Evolutionary conservation across 2,113 vertebrate species (phyloP).

Genomic region (Petroica traversi): DNA sequence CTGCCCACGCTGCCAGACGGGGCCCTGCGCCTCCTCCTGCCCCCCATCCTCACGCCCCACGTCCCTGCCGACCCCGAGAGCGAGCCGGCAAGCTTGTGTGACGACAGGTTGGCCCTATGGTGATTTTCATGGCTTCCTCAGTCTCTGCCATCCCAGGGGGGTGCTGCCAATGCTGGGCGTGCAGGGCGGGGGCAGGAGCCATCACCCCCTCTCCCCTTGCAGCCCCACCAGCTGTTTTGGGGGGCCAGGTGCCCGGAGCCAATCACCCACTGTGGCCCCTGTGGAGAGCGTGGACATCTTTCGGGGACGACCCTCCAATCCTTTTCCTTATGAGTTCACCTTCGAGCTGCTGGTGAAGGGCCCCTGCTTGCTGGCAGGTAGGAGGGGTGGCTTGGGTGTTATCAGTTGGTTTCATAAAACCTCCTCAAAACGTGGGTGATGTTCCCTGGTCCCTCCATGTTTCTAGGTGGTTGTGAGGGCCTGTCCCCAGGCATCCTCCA

Average conservation of each 20-base stretch:
- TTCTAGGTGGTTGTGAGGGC: background rate
- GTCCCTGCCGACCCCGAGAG: conserved; percentile 69
- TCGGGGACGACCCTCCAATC: conserved; percentile 81
- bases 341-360: conserved; percentile 95
- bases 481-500: background rate
- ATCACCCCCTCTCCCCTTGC: conserved; percentile 13
- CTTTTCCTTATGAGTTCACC: conserved; percentile 87
- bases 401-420: background rate
- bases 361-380: conserved; percentile 94
- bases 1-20: conserved; percentile 87
- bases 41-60: conserved; percentile 82
- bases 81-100: conserved; percentile 85
- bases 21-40: conserved; percentile 83
- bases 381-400: fast-evolving
- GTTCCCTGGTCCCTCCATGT: background rate
- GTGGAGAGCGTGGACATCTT: conserved; percentile 78
- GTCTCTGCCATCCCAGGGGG: conserved; percentile 51
- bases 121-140: conserved; percentile 81
- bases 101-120: conserved; percentile 88
- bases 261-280: background rate
- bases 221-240: conserved; percentile 93
- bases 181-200: background rate
- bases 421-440: background rate
- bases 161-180: background rate
- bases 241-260: conserved; percentile 48